Evolutionary conservation across 2,797 vertebrate species (phyloP).

Genomic region (Macroramphosus scolopax): DNA sequence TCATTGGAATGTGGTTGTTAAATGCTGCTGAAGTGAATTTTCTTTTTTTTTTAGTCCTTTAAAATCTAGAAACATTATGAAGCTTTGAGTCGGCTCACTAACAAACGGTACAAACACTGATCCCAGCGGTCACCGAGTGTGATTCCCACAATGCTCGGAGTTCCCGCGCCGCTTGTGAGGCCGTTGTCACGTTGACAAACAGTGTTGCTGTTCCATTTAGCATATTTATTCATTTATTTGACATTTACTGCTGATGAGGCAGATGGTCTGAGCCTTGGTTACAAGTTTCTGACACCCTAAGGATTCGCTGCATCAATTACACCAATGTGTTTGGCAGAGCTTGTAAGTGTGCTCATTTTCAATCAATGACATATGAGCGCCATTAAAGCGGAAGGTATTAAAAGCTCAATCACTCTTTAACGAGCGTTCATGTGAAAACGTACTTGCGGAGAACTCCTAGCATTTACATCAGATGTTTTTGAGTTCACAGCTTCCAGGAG

Average conservation of each 20-base stretch:
- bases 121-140: conserved; percentile 24
- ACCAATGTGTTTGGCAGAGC: conserved; percentile 45
- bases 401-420: conserved; percentile 58
- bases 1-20: not conserved
- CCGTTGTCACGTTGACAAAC: conserved; percentile 61
- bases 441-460: conserved; percentile 17
- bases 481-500: conserved; percentile 35
- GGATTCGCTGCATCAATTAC: conserved; percentile 64
- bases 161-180: conserved; percentile 32
- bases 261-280: conserved; percentile 69
- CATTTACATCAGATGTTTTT: conserved; percentile 24
- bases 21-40: not conserved
- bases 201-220: conserved; percentile 50
- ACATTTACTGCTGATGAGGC: conserved; percentile 65
- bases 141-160: conserved; percentile 12
- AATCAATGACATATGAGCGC: conserved; percentile 55
- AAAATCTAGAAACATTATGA: conserved; percentile 1
- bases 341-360: conserved; percentile 36
- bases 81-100: not conserved
- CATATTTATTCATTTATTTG: conserved; percentile 63
- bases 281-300: conserved; percentile 68
- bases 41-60: not conserved
- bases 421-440: conserved; percentile 33
- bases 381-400: conserved; percentile 55
- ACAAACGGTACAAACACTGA: conserved; percentile 3